Evolutionary conservation across 1,140 invertebrate species (phyloP).

Genomic region (Delia radicum): DNA sequence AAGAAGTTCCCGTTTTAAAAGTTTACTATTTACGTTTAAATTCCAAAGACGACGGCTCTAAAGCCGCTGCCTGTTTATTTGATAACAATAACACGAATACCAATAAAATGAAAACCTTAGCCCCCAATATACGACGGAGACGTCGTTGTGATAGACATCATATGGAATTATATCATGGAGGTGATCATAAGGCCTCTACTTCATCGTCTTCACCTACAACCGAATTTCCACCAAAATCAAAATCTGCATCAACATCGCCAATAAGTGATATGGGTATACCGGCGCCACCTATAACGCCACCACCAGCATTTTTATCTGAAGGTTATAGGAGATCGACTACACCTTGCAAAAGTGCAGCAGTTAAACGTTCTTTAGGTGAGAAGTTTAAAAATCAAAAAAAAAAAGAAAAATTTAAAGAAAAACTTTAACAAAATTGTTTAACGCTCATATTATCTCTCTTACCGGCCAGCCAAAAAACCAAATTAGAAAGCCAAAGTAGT

Average conservation of each 20-base stretch:
- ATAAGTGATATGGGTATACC: conserved; percentile 58
- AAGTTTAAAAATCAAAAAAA: too few species aligned
- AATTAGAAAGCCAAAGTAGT: too few species aligned
- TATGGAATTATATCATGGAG: conserved; percentile 58
- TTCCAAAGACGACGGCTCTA: conserved; percentile 44
- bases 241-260: conserved; percentile 55
- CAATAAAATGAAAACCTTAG: conserved; percentile 63
- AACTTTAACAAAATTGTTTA: too few species aligned
- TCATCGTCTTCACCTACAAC: neutral
- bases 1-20: conserved; percentile 45
- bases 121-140: conserved; percentile 63
- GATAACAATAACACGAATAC: conserved; percentile 30
- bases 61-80: conserved; percentile 25
- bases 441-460: too few species aligned
- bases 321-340: conserved; percentile 60
- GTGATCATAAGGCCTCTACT: neutral
- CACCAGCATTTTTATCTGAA: conserved; percentile 65
- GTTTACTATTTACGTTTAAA: conserved; percentile 49
- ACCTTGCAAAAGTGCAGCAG: conserved; percentile 29
- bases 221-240: conserved; percentile 24
- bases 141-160: conserved; percentile 65
- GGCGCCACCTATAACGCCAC: conserved; percentile 67
- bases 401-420: too few species aligned
- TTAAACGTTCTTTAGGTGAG: conserved; percentile 51
- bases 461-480: too few species aligned